These are phyloP conservation scores for Muschampia plurimacula DNA, from an alignment of 2,888 invertebrate species.

Conservation along the genomic window DNA sequence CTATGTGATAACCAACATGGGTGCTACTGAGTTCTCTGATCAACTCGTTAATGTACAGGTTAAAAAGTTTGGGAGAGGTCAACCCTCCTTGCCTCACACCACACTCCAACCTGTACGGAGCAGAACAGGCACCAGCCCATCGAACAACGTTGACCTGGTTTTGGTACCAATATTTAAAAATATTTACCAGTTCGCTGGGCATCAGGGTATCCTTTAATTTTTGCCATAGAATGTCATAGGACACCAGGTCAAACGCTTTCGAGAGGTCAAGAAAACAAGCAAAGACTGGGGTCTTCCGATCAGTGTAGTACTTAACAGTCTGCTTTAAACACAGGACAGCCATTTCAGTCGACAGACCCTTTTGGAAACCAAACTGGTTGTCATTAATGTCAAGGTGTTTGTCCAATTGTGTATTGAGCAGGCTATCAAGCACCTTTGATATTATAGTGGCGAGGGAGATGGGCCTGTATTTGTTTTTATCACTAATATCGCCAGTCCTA, in stretches of 20 bases:
- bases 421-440: neutral
- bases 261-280: neutral
- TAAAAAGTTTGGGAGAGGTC: constrained; percentile 4
- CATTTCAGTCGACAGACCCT: neutral
- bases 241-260: neutral
- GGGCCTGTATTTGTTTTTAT: neutral
- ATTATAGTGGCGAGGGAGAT: neutral
- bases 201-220: constrained; percentile 7
- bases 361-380: neutral
- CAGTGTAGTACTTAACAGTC: neutral
- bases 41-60: constrained; percentile 2
- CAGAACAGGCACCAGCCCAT: neutral
- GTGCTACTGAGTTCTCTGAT: neutral
- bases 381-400: neutral
- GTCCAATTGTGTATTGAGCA: neutral
- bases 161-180: neutral
- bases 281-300: neutral
- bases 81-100: neutral
- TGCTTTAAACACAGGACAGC: neutral
- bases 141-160: neutral
- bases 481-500: no score
- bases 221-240: neutral
- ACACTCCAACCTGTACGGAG: neutral
- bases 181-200: neutral
- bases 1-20: neutral